phyloP scores from a whole-genome alignment of 2,888 invertebrate genomes.

The Punctoribates punctum region DNA sequence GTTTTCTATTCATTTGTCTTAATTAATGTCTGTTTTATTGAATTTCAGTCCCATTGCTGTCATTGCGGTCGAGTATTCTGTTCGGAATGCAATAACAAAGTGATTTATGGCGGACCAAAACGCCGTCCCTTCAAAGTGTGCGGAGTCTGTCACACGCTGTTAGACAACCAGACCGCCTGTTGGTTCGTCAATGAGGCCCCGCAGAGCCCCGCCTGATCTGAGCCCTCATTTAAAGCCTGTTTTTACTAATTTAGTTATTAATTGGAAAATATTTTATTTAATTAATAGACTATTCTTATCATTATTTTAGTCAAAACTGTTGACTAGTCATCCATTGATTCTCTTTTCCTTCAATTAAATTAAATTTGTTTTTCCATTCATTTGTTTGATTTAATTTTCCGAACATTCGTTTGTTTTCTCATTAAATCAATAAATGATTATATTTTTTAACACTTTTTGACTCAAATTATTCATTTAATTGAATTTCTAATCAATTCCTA shows the following conservation, averaged over 20 bases:
- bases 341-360: background rate
- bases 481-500: too few species aligned
- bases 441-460: too few species aligned
- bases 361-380: too few species aligned
- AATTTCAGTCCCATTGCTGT: slow-evolving; percentile 71
- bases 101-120: slow-evolving; percentile 80
- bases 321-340: slow-evolving; percentile 17
- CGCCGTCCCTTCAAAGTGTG: slow-evolving; percentile 84
- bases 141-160: slow-evolving; percentile 93
- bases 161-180: slow-evolving; percentile 82
- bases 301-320: background rate
- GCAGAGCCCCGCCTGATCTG: slow-evolving; percentile 46
- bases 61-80: slow-evolving; percentile 98
- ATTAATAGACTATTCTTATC: background rate
- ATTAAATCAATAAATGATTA: too few species aligned
- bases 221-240: background rate
- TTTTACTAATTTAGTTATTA: background rate
- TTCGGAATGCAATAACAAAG: slow-evolving; percentile 71
- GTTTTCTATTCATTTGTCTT: too few species aligned
- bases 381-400: too few species aligned
- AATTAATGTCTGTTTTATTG: slow-evolving; percentile 37
- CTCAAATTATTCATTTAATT: too few species aligned
- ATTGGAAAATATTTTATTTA: background rate
- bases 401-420: too few species aligned
- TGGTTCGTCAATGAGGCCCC: slow-evolving; percentile 62